phyloP scores from a whole-genome alignment of 2,113 vertebrate species.

The Platichthys stellatus region DNA sequence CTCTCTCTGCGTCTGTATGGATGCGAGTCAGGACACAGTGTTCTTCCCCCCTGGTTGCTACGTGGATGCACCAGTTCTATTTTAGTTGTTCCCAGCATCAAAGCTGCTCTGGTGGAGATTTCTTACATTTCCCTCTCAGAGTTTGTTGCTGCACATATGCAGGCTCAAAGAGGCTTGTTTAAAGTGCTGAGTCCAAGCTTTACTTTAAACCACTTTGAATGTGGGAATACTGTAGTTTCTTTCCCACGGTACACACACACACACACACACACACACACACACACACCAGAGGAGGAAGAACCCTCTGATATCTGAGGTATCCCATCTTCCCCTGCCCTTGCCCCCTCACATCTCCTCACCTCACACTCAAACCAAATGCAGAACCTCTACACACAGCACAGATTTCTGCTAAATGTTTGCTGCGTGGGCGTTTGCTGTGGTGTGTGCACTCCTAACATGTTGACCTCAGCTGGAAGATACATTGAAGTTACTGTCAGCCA shows the following conservation, averaged over 20 bases:
- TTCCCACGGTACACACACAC: slow-evolving; percentile 41
- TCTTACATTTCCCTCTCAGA: slow-evolving; percentile 9
- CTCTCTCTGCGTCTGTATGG: slow-evolving; percentile 8
- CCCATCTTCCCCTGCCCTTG: neutral
- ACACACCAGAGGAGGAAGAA: slow-evolving; percentile 1
- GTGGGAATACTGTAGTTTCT: slow-evolving; percentile 43
- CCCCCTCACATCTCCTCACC: neutral
- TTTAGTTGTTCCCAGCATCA: slow-evolving; percentile 66
- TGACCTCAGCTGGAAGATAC: slow-evolving; percentile 19
- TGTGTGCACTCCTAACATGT: neutral
- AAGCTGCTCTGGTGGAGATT: slow-evolving; percentile 40
- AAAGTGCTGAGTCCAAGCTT: slow-evolving; percentile 58
- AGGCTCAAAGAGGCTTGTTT: slow-evolving; percentile 35
- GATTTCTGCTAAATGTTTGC: slow-evolving; percentile 5
- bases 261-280: neutral
- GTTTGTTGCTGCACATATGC: slow-evolving; percentile 13
- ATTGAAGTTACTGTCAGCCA: neutral
- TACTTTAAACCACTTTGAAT: slow-evolving; percentile 57
- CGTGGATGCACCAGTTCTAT: slow-evolving; percentile 68
- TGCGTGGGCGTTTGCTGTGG: neutral
- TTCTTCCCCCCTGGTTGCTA: slow-evolving; percentile 62
- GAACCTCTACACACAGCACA: neutral
- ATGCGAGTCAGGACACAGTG: slow-evolving; percentile 59
- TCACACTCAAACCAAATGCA: neutral
- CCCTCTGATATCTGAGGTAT: neutral